These are phyloP conservation scores for Eilema caniola DNA, from an alignment of 2,888 invertebrate species.

Conservation along the genomic window DNA sequence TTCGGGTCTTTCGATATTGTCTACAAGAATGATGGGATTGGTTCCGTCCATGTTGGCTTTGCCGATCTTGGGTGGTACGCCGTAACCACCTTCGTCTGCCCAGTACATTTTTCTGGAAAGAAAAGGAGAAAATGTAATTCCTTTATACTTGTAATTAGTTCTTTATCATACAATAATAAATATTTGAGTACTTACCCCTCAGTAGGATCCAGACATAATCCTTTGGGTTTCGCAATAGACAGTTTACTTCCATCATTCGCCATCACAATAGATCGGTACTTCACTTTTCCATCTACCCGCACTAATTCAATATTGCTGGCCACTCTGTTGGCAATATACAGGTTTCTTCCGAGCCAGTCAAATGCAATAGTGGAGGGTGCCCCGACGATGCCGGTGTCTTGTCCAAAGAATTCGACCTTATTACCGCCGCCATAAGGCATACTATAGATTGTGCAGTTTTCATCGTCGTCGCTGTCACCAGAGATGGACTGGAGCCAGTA, in stretches of 20 bases:
- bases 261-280: constrained; percentile 94
- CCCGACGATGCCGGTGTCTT: constrained; percentile 95
- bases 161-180: neutral
- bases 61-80: constrained; percentile 95
- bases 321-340: constrained; percentile 96
- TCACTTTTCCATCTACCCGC: constrained; percentile 93
- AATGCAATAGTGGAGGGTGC: constrained; percentile 97
- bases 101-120: constrained; percentile 93
- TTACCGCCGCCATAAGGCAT: constrained; percentile 95
- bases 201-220: constrained; percentile 96
- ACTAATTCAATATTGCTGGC: constrained; percentile 97
- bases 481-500: constrained; percentile 94
- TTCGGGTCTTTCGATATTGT: constrained; percentile 91
- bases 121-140: neutral
- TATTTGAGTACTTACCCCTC: constrained; percentile 89
- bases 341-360: constrained; percentile 98
- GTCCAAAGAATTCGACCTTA: constrained; percentile 90
- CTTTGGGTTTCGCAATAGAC: constrained; percentile 95
- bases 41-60: constrained; percentile 98
- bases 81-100: constrained; percentile 97
- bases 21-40: constrained; percentile 91
- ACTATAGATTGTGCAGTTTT: constrained; percentile 94
- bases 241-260: constrained; percentile 95
- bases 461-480: constrained; percentile 90
- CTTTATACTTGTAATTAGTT: neutral